Evolutionary conservation across 2,113 vertebrate genomes (phyloP).

Genomic region (Lycocorax pyrrhopterus): DNA sequence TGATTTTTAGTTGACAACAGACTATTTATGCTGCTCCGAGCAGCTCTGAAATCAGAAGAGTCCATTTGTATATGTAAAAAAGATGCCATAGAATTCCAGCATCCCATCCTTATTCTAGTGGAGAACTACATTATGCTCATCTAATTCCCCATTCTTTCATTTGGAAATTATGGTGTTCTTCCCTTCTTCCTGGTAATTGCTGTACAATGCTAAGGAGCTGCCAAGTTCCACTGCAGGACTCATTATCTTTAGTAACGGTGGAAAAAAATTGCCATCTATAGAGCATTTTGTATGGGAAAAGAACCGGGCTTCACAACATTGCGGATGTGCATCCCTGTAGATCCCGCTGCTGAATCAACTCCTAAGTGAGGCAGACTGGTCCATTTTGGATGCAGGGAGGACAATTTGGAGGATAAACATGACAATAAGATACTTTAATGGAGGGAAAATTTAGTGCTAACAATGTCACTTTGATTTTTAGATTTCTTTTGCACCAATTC

Average conservation of each 20-base stretch:
- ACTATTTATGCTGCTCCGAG: not conserved
- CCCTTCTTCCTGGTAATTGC: conserved; percentile 26
- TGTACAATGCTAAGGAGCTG: conserved; percentile 17
- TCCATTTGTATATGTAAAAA: conserved; percentile 26
- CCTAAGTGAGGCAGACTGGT: not conserved
- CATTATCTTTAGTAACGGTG: conserved; percentile 32
- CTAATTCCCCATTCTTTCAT: conserved; percentile 40
- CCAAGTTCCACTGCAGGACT: conserved; percentile 40
- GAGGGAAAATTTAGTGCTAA: not conserved
- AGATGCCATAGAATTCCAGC: conserved; percentile 14
- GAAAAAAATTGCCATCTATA: conserved; percentile 11
- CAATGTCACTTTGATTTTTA: not conserved
- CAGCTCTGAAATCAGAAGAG: conserved; percentile 13
- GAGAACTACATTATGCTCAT: not conserved
- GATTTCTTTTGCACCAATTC: not conserved
- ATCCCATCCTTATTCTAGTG: conserved; percentile 11
- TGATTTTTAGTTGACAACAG: conserved; percentile 9
- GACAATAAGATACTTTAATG: not conserved
- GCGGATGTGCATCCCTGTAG: conserved; percentile 2
- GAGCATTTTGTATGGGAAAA: not conserved
- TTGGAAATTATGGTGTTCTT: conserved; percentile 40
- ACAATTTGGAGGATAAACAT: not conserved
- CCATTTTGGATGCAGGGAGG: not conserved
- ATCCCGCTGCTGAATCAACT: not conserved
- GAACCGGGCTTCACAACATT: not conserved